phyloP scores from a whole-genome alignment of 2,113 vertebrate genomes.

The Caranx ignobilis region DNA sequence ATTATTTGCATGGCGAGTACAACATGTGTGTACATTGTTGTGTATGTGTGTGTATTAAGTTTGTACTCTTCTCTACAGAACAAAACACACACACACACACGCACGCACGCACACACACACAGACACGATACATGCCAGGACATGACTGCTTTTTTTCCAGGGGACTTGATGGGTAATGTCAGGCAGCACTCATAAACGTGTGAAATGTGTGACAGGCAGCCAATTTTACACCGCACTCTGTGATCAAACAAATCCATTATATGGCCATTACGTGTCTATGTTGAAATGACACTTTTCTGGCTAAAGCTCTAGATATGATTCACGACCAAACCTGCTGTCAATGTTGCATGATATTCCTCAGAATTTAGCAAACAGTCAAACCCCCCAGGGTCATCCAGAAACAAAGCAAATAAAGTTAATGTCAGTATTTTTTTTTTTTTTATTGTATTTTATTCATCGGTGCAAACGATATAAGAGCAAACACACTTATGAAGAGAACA shows the following conservation, averaged over 20 bases:
- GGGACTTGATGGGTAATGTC: conserved; percentile 27
- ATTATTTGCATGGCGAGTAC: conserved; percentile 57
- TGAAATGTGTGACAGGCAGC: conserved; percentile 52
- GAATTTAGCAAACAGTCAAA: conserved; percentile 22
- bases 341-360: conserved; percentile 10
- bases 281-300: conserved; percentile 14
- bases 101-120: not conserved
- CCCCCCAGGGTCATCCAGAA: not conserved
- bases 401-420: not conserved
- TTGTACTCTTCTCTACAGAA: not conserved
- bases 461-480: not conserved
- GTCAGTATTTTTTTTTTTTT: not conserved
- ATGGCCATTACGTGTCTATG: conserved; percentile 5
- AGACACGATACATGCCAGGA: not conserved
- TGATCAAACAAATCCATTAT: conserved; percentile 56
- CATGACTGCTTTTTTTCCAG: conserved; percentile 19
- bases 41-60: conserved; percentile 13
- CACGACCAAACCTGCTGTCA: conserved; percentile 20
- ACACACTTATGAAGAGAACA: not conserved
- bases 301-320: conserved; percentile 46
- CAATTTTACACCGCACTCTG: conserved; percentile 39
- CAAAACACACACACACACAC: not conserved
- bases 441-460: too few relatives aligned
- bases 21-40: not conserved
- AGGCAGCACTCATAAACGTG: conserved; percentile 36